Evolutionary conservation across 2,113 vertebrate genomes (phyloP).

Genomic region (Apodemus speciosus): DNA sequence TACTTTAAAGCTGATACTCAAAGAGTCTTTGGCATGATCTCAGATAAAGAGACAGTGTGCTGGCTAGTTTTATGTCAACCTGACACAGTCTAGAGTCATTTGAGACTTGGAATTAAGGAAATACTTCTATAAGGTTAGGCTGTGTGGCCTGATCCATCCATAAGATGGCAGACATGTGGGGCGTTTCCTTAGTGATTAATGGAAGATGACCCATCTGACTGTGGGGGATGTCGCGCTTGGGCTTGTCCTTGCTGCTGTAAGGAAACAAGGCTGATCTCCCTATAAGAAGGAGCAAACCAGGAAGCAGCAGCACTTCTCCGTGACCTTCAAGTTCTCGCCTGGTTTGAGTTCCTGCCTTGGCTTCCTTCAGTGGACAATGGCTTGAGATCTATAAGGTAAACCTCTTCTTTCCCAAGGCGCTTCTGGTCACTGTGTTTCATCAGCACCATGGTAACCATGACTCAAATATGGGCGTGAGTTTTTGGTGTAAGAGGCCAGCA

Average conservation of each 20-base stretch:
- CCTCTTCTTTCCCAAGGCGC: neutral
- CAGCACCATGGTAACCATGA: neutral
- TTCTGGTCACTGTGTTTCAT: neutral
- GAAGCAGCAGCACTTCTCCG: neutral
- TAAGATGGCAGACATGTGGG: neutral
- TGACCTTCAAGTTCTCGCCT: neutral
- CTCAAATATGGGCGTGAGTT: neutral
- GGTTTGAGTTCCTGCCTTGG: neutral
- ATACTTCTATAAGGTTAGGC: neutral
- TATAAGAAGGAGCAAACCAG: neutral
- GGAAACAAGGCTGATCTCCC: neutral
- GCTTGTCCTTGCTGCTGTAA: neutral
- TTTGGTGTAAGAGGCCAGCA: neutral
- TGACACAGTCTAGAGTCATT: neutral
- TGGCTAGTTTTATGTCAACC: neutral
- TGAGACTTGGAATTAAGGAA: neutral
- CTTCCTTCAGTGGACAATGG: neutral
- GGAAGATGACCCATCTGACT: neutral
- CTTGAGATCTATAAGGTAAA: neutral
- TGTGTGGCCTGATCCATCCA: neutral
- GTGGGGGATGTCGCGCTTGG: neutral
- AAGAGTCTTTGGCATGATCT: slow-evolving; percentile 4
- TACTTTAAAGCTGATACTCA: neutral
- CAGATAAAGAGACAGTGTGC: neutral
- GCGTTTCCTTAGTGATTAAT: neutral